Base-by-base conservation (phyloP, 2,888 invertebrate genomes). In the Polia nebulosa region DNA sequence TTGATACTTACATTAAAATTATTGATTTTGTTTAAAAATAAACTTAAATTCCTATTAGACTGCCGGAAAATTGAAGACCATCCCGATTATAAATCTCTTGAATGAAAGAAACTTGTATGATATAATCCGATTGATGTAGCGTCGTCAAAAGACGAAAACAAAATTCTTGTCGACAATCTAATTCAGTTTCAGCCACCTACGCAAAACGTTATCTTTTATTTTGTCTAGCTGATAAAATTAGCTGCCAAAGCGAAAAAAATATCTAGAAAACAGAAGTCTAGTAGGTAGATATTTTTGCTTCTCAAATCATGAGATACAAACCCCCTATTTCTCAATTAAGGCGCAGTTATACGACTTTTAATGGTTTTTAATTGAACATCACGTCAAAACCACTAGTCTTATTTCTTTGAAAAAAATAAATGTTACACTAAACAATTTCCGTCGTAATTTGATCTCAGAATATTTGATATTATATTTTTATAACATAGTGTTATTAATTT, bases 221-320 rank as follows among this genome's bases (percentile, higher is more conserved):
- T 74, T 62, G 73, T 61, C 69, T 74, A 69, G 25, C 7, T 36
- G 20, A 9, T 74, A 69, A 55, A 58, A 66, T 59, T 55, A 66
- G 25, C 36, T 47, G 17, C 0, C 7, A 17, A 45, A 58, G 29
- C 61, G n/a, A n/a, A n/a, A n/a, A n/a, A n/a, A n/a, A n/a, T n/a
- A n/a, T n/a, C n/a, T n/a, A n/a, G n/a, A n/a, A n/a, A n/a, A n/a
- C n/a, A n/a, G n/a, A n/a, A n/a, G n/a, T 39, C 25, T 29, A 15
- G 29, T 8, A 36, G 5, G 8, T 27, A 20, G 9, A 0, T 22
- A n/a, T 34, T 17, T 58, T 13, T 59, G 3, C 25, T 47, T 27
- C 13, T 45, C 15, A 6, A 34, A n/a, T 6, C 0, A 20, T 29
- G 9, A 11, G 27, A 8, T 49, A 27, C 3, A 49, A 15, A n/a